These are phyloP conservation scores for Ectemnius cavifrons DNA, from an alignment of 2,888 invertebrate genomes.

Conservation along the genomic window DNA sequence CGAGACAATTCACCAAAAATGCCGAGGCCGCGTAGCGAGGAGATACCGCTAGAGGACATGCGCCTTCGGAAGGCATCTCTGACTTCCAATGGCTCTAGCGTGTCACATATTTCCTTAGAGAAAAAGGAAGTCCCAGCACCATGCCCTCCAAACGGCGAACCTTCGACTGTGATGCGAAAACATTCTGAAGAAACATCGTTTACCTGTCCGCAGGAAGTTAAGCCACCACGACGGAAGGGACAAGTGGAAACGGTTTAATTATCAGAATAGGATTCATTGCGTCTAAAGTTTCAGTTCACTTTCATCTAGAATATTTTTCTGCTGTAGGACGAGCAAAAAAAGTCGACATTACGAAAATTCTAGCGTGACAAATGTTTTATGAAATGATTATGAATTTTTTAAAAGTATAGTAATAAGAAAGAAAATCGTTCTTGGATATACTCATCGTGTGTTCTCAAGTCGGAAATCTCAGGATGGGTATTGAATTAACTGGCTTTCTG, in stretches of 20 bases:
- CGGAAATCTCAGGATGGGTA: slow-evolving; percentile 16
- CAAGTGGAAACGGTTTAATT: slow-evolving; percentile 83
- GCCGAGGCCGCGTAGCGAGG: slow-evolving; percentile 87
- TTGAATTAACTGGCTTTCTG: slow-evolving; percentile 18
- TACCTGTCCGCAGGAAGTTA: slow-evolving; percentile 82
- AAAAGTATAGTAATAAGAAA: background rate
- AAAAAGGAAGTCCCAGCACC: slow-evolving; percentile 47
- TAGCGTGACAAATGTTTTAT: too few relatives aligned
- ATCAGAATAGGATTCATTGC: slow-evolving; percentile 9
- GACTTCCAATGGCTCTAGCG: slow-evolving; percentile 61
- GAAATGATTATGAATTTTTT: too few relatives aligned
- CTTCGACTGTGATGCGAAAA: slow-evolving; percentile 59
- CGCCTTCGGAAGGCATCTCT: slow-evolving; percentile 76
- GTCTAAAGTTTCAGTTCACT: slow-evolving; percentile 8
- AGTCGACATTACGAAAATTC: too few relatives aligned
- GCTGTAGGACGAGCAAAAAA: too few relatives aligned
- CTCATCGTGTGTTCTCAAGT: too few relatives aligned
- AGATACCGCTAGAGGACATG: slow-evolving; percentile 90
- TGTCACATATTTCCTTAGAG: slow-evolving; percentile 45
- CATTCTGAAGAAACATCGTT: slow-evolving; percentile 89
- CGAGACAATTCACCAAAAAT: slow-evolving; percentile 86
- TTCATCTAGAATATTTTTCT: background rate
- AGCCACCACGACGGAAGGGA: slow-evolving; percentile 79
- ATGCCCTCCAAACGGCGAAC: slow-evolving; percentile 47
- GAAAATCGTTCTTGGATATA: background rate